Evolutionary conservation across 2,113 vertebrate species (phyloP), one percentile per base, ranked within the genome.

Genomic region (Triplophysa rosa): DNA sequence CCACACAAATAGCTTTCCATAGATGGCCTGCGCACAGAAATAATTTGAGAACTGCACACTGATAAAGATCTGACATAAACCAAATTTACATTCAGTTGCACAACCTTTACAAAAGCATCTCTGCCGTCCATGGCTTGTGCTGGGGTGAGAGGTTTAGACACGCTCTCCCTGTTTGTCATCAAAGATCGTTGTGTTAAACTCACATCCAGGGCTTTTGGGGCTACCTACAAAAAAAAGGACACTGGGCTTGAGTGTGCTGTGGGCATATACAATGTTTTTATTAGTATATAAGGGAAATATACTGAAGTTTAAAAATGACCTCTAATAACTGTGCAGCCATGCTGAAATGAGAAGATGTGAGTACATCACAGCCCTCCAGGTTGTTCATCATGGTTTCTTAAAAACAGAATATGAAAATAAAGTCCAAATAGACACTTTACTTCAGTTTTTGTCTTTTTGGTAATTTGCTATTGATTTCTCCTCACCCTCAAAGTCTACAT

Each of bases 101-200:
- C 45, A 77, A 99, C 98, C 93, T 99, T 99, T 83, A 95, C 93
- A 81, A 99, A 96, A 52, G 96, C 97, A 5, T 99, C 95, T 80
- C 93, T 95, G 67, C 95, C 93, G 17, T 94, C 95, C 23, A 92
- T 79, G 4, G 98, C 96, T 89, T 98, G 96, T 24, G 63, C 42
- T 1, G 92, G 68, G 33, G 89, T 96, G 85, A 98, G 90, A 37
- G 89, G 90, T 79, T 92, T 96, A 84, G 92, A 93, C 72, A 99
- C 94, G 0, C 87, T 92, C 80, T 99, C 98, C 81, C 93, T 95
- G 17, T 92, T 92, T 29, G 97, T 92, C 86, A 93, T 91, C 84
- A 99, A 94, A 64, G 95, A 95, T 58, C 93, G 93, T 67, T 94
- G 93, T 80, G 90, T 95, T 86, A 99, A 92, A 86, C 94, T 93